phyloP scores from a whole-genome alignment of 2,888 invertebrate species.

The Glyphotaelius pellucidus region DNA sequence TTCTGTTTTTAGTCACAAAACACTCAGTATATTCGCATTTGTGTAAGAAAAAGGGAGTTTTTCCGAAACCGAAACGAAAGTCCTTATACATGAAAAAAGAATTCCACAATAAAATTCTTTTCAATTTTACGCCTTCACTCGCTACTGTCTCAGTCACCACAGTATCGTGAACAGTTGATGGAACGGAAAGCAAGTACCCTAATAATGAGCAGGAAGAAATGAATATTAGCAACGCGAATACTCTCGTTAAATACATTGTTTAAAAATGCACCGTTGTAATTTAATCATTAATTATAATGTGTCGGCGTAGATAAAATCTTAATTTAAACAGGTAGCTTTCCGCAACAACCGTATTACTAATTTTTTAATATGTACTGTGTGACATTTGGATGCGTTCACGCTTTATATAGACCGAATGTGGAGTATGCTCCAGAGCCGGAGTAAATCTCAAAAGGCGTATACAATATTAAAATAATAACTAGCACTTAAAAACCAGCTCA shows the following conservation, averaged over 20 bases:
- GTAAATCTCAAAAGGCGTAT: too few species aligned
- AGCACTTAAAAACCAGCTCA: too few species aligned
- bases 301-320: too few species aligned
- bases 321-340: too few species aligned
- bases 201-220: not conserved
- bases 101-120: constrained; percentile 68
- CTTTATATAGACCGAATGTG: too few species aligned
- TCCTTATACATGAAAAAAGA: constrained; percentile 70
- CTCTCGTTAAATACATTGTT: not conserved
- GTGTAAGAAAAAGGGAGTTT: constrained; percentile 70
- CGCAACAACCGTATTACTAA: too few species aligned
- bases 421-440: too few species aligned
- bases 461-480: too few species aligned
- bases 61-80: constrained; percentile 70
- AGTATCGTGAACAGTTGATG: not conserved
- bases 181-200: not conserved
- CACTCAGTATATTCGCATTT: constrained; percentile 73
- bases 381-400: too few species aligned
- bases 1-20: constrained; percentile 72
- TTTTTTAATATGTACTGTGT: too few species aligned
- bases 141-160: not conserved
- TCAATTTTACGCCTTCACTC: not conserved
- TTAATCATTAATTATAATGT: too few species aligned
- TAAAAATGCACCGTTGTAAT: not conserved
- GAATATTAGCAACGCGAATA: not conserved